Percentiles rank a stretch among this genome's conserved stretches.
phyloP scores from a whole-genome alignment of 1,140 invertebrate species.

The Monochamus saltuarius region DNA sequence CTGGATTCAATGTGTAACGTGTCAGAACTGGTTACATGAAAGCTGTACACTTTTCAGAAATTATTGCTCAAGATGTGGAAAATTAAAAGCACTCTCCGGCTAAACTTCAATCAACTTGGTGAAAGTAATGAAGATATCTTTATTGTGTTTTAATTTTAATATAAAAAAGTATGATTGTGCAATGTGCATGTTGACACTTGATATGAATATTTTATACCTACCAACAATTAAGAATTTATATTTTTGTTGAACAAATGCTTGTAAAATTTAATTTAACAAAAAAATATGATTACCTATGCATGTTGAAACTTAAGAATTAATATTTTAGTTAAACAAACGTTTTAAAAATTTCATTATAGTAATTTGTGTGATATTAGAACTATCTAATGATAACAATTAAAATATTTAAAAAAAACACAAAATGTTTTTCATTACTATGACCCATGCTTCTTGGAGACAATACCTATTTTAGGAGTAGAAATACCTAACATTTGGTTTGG shows the following conservation, averaged over 20 bases:
- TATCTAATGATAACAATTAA: background rate
- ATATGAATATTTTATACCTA: too few relatives aligned
- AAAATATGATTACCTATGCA: background rate
- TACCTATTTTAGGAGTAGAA: background rate
- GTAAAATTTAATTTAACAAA: too few relatives aligned
- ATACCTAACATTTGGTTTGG: background rate
- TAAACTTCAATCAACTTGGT: background rate
- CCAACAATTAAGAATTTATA: too few relatives aligned
- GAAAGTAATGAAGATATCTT: conserved; percentile 1
- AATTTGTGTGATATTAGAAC: background rate
- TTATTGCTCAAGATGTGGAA: conserved; percentile 15
- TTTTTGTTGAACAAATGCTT: too few relatives aligned
- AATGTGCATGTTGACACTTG: too few relatives aligned
- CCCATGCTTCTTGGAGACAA: background rate
- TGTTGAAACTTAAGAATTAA: background rate
- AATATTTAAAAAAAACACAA: conserved; percentile 2
- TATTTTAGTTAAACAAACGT: background rate
- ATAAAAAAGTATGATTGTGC: too few relatives aligned
- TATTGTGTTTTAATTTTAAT: background rate
- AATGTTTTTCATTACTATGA: background rate
- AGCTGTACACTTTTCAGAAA: conserved; percentile 15
- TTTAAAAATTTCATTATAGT: conserved; percentile 1
- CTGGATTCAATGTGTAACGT: conserved; percentile 14
- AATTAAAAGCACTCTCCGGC: background rate
- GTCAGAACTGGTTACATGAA: conserved; percentile 4